Evolutionary conservation across 2,888 invertebrate genomes (phyloP).

Genomic region (Syrista parreyssii): DNA sequence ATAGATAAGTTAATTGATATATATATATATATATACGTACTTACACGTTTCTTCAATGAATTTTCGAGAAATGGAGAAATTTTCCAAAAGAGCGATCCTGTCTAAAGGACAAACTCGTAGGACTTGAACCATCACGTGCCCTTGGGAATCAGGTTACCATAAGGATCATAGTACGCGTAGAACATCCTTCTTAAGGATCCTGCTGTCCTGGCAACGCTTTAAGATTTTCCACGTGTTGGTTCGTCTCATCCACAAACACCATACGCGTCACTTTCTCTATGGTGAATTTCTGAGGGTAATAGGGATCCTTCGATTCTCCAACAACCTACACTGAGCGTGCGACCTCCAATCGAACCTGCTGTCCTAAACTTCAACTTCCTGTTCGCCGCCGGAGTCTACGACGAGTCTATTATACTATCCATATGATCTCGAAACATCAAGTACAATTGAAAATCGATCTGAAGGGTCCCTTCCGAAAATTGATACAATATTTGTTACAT

Average conservation of each 20-base stretch:
- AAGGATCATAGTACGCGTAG: constrained; percentile 11
- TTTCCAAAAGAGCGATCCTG: neutral
- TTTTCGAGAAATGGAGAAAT: neutral
- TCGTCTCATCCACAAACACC: constrained; percentile 28
- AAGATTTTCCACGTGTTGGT: constrained; percentile 50
- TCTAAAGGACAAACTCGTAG: constrained; percentile 16
- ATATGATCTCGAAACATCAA: neutral
- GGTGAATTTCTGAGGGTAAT: neutral
- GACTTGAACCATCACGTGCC: constrained; percentile 33
- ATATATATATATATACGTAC: neutral
- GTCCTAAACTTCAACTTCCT: constrained; percentile 49
- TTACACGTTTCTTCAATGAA: neutral
- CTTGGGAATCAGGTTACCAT: constrained; percentile 42
- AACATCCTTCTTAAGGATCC: constrained; percentile 32
- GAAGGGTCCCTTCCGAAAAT: no score
- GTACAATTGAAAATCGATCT: neutral
- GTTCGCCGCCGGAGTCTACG: constrained; percentile 17
- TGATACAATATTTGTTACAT: neutral
- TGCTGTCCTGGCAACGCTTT: constrained; percentile 44
- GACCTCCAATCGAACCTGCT: constrained; percentile 45
- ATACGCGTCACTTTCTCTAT: constrained; percentile 10
- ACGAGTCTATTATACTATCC: neutral
- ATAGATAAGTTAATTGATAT: neutral
- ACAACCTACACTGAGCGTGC: neutral
- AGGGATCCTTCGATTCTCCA: neutral